phyloP scores from a whole-genome alignment of 1,140 invertebrate species.

The Magallana ariakensis region DNA sequence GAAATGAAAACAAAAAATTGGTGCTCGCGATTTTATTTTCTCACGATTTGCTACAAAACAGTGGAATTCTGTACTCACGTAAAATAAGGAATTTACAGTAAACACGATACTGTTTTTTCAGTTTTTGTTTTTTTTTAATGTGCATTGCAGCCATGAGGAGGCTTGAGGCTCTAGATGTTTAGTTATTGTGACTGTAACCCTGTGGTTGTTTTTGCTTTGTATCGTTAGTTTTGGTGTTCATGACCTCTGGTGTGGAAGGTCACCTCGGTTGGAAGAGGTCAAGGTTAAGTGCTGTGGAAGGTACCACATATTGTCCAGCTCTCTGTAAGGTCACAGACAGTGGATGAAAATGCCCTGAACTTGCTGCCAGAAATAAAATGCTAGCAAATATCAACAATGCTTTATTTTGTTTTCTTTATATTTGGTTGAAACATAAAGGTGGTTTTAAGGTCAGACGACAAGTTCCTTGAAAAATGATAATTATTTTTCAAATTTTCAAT shows the following conservation, averaged over 20 bases:
- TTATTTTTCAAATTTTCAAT: no score
- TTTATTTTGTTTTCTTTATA: not conserved
- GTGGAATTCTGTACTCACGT: no score
- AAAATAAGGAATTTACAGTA: no score
- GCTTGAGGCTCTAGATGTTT: not conserved
- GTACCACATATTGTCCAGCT: not conserved
- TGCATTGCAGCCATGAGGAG: not conserved
- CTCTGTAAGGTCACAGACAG: not conserved
- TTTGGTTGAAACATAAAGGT: no score
- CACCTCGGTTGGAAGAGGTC: not conserved
- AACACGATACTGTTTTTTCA: no score
- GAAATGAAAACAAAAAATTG: no score
- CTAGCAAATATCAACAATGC: conserved; percentile 35
- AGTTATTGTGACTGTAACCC: conserved; percentile 32
- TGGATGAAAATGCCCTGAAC: conserved; percentile 43
- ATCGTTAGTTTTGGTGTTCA: conserved; percentile 33
- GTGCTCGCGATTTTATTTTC: no score
- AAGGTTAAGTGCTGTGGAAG: conserved; percentile 33
- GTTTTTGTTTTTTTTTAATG: no score
- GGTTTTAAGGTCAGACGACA: no score
- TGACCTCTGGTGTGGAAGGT: not conserved
- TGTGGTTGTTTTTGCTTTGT: conserved; percentile 35
- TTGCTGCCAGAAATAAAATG: conserved; percentile 50
- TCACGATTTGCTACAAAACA: no score
- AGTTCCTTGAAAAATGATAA: no score